Evolutionary conservation across 2,888 invertebrate species (phyloP).

Genomic region (Melieria omissa): DNA sequence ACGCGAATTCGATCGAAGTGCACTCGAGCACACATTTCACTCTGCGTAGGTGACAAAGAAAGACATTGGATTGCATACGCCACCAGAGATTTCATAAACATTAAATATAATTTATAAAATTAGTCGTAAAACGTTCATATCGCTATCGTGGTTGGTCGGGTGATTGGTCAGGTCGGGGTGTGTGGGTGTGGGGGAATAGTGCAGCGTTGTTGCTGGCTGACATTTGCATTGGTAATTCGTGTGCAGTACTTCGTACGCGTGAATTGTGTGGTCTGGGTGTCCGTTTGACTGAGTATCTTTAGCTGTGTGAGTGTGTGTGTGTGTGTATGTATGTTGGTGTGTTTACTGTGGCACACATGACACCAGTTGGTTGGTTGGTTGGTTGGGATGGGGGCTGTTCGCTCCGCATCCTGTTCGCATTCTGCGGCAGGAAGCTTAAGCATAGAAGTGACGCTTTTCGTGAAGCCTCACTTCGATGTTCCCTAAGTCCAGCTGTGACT

Average conservation of each 20-base stretch:
- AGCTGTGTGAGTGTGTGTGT: constrained; percentile 25
- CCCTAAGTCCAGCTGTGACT: constrained; percentile 31
- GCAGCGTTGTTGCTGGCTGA: constrained; percentile 21
- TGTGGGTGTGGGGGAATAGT: background rate
- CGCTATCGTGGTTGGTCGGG: background rate
- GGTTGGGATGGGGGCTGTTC: background rate
- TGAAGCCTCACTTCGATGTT: constrained; percentile 10
- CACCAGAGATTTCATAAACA: constrained; percentile 38
- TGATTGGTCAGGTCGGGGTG: too few relatives aligned
- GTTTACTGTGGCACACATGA: constrained; percentile 30
- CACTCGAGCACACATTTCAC: constrained; percentile 13
- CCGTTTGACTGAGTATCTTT: too few relatives aligned
- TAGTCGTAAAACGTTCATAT: constrained; percentile 29
- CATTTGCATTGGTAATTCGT: constrained; percentile 25
- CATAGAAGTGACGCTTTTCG: background rate
- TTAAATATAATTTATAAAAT: constrained; percentile 30
- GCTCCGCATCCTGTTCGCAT: background rate
- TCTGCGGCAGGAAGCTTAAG: background rate
- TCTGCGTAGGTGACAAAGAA: constrained; percentile 17
- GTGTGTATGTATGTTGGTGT: constrained; percentile 19
- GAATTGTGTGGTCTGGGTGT: too few relatives aligned
- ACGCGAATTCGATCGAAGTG: constrained; percentile 17
- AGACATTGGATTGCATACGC: constrained; percentile 44
- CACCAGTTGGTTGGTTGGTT: background rate
- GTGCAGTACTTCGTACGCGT: background rate